Evolutionary conservation across 2,113 vertebrate species (phyloP).

Genomic region (Corydoras maculifer): DNA sequence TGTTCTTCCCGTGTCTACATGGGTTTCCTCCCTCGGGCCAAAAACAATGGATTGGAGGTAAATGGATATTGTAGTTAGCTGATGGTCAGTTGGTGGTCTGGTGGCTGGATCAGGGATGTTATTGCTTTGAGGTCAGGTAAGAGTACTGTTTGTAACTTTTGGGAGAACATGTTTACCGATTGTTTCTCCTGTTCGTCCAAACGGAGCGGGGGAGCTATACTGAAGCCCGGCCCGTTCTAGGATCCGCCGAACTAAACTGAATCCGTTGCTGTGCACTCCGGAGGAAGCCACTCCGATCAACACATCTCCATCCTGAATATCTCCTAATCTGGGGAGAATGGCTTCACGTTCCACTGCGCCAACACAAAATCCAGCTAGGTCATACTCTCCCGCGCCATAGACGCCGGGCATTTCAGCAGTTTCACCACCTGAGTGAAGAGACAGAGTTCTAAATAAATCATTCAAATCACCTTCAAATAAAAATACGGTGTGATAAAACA

Average conservation of each 20-base stretch:
- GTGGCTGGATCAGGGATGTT: no score
- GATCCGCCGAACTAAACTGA: constrained; percentile 87
- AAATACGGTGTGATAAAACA: no score
- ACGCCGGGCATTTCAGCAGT: constrained; percentile 94
- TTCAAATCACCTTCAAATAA: no score
- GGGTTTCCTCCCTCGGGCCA: no score
- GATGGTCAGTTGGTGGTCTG: no score
- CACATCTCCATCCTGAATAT: constrained; percentile 72
- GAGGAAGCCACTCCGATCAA: constrained; percentile 86
- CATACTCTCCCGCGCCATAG: constrained; percentile 82
- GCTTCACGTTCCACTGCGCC: constrained; percentile 80
- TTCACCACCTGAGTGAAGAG: constrained; percentile 75
- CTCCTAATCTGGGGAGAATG: constrained; percentile 75
- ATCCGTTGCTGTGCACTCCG: constrained; percentile 94
- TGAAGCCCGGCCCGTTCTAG: constrained; percentile 67
- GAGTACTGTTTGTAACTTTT: no score
- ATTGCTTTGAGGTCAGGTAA: no score
- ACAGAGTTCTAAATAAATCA: no score
- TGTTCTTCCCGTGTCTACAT: no score
- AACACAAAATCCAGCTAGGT: constrained; percentile 88
- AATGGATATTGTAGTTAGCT: no score
- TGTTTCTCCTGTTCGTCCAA: constrained; percentile 62
- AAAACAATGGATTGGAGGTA: no score
- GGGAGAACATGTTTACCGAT: constrained; percentile 67
- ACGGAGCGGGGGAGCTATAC: constrained; percentile 71